Percentiles rank a stretch among this genome's conserved stretches.
Conservation (phyloP, 2,113 vertebrate species). For the Accipiter cooperii region DNA sequence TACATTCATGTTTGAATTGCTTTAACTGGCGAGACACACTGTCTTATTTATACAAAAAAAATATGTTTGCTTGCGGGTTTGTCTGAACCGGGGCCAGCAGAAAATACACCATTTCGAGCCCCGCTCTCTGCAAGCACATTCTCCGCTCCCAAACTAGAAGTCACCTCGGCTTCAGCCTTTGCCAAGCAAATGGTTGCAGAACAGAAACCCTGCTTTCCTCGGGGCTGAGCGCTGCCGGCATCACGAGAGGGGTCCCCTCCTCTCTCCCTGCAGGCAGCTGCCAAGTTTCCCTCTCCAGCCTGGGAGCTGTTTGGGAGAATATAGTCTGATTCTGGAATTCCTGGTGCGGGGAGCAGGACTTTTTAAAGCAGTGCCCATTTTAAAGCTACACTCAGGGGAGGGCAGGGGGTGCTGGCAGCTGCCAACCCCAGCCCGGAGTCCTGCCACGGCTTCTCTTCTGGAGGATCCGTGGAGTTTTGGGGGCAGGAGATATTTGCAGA, state of each 20-base stretch:
- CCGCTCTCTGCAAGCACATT: background rate
- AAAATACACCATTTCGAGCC: conserved; percentile 35
- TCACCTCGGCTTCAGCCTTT: conserved; percentile 10
- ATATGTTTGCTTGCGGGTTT: conserved; percentile 74
- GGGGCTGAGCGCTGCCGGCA: fast-evolving
- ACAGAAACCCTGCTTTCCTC: background rate
- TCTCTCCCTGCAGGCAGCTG: background rate
- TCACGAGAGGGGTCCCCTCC: background rate
- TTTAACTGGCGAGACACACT: conserved; percentile 75
- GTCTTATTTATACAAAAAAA: conserved; percentile 75
- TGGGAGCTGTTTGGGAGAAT: conserved; percentile 25
- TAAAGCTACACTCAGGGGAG: background rate
- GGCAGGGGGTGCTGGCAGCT: background rate
- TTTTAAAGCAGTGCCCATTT: background rate
- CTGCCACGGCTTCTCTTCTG: background rate
- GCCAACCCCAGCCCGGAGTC: background rate
- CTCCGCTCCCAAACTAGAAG: background rate
- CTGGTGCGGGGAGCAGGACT: background rate
- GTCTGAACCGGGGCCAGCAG: conserved; percentile 61
- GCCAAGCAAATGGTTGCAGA: background rate
- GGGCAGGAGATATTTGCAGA: background rate
- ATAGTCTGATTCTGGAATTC: conserved; percentile 5
- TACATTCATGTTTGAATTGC: conserved; percentile 76
- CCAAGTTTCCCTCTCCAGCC: conserved; percentile 47
- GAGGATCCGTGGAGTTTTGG: background rate